Base-by-base conservation (phyloP, 2,888 invertebrate genomes). In the Agrilus mali region DNA sequence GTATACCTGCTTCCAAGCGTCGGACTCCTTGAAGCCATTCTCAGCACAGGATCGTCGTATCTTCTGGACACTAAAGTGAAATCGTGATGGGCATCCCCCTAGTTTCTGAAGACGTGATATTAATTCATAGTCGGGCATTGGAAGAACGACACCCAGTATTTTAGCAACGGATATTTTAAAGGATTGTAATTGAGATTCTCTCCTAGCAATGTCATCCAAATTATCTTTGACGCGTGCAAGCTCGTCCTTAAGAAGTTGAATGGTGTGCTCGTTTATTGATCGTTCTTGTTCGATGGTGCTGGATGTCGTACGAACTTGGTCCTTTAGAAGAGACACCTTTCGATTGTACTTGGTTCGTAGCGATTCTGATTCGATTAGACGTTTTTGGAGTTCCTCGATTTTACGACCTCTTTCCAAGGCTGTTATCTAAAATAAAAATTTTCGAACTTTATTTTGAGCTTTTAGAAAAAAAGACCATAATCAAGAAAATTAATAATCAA, bases 71-170 rank as follows among this genome's bases (percentile, higher is more conserved):
- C 79, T 55, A 86, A 66, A 0, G 88, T 86, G 61, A 88, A 89
- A 67, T 89, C 89, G 56, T 87, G 83, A 64, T 89, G 87, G 0
- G 88, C 88, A 52, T 86, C 83, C 40, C 87, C 84, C 52, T n/a
- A 89, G 68, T 62, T 87, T 87, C 64, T 88, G 87, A 20, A 89
- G 70, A 1, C 86, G 68, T 16, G 72, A 68, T 47, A 78, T 71
- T 33, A 78, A 65, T 58, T 78, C 78, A 59, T 77, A 77, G 57
- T 74, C 73, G 4, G 75, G 72, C 50, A 74, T 70, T 36, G 75
- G 74, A 31, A 64, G 45, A 4, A 69, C 67, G 38, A 74, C 68
- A 1, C 74, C 74, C 10, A 77, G 59, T 40, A 76, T 65, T 57
- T 75, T 75, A 31, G 71, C 72, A 5, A 77, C 65, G 17, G 75